These are phyloP conservation scores for Lethrus apterus DNA, from an alignment of 1,140 invertebrate species.

Conservation along the genomic window DNA sequence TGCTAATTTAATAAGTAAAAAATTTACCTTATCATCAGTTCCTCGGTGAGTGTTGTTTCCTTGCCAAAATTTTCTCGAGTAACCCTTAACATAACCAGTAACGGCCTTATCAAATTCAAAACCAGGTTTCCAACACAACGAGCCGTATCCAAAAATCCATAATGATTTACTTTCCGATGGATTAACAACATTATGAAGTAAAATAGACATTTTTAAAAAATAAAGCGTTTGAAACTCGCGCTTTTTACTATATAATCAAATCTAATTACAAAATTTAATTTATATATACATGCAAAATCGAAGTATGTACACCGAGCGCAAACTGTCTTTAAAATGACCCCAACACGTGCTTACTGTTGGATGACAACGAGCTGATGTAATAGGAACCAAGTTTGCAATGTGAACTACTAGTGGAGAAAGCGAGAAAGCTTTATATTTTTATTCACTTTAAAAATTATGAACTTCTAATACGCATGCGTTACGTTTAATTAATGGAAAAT, in stretches of 20 bases:
- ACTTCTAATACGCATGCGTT: no score
- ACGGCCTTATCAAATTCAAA: slow-evolving; percentile 66
- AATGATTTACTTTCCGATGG: slow-evolving; percentile 36
- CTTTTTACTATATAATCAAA: no score
- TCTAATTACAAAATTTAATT: no score
- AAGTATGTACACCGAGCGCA: background rate
- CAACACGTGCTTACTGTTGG: background rate
- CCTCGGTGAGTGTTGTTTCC: slow-evolving; percentile 77
- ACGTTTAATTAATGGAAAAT: no score
- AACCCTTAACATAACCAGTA: slow-evolving; percentile 68
- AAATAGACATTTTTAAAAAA: no score
- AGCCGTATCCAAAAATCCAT: slow-evolving; percentile 85
- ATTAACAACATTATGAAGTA: slow-evolving; percentile 15
- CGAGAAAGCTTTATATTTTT: no score
- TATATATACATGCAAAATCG: background rate
- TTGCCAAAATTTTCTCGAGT: slow-evolving; percentile 76
- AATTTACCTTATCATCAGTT: slow-evolving; percentile 63
- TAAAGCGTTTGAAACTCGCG: background rate
- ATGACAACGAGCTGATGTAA: background rate
- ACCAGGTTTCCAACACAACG: slow-evolving; percentile 80
- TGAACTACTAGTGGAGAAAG: no score
- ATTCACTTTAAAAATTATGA: no score
- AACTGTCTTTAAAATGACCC: background rate
- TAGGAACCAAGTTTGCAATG: background rate
- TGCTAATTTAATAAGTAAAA: slow-evolving; percentile 6